These are phyloP conservation scores for Rhinella marina DNA, from an alignment of 2,797 vertebrate species.

Conservation along the genomic window DNA sequence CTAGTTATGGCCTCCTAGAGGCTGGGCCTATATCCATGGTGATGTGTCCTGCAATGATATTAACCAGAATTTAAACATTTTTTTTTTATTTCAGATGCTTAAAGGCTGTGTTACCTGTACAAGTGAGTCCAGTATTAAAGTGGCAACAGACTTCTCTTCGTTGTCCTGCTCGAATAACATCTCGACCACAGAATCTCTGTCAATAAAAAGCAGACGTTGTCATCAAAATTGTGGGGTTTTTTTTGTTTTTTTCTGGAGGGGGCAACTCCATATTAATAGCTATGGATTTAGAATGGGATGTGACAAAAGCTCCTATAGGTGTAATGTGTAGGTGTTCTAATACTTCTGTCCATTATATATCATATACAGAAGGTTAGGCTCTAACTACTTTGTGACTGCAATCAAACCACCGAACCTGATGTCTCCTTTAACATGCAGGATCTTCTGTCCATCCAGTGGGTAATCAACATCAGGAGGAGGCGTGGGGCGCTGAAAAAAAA, in stretches of 20 bases:
- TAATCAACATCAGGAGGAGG: constrained; percentile 94
- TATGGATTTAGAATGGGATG: no score
- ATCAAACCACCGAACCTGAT: constrained; percentile 81
- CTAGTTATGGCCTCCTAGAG: no score
- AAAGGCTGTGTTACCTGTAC: constrained; percentile 82
- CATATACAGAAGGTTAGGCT: not conserved
- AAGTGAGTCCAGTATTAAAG: constrained; percentile 92
- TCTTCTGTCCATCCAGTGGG: constrained; percentile 94
- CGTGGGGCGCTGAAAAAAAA: constrained; percentile 81
- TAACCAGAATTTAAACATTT: no score
- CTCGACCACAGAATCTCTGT: constrained; percentile 93
- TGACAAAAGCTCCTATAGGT: no score
- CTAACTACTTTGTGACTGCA: not conserved
- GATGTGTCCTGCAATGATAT: no score
- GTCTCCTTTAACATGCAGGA: constrained; percentile 90
- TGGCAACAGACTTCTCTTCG: constrained; percentile 95
- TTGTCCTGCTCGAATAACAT: constrained; percentile 98
- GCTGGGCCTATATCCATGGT: no score
- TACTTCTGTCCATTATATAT: no score
- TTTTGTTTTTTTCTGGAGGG: no score
- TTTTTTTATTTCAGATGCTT: no score
- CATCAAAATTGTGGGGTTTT: no score
- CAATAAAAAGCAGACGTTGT: not conserved
- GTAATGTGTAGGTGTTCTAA: no score
- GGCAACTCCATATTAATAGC: no score